Percentiles rank a stretch among this genome's conserved stretches.
phyloP scores from a whole-genome alignment of 2,113 vertebrate genomes.

The Capreolus pygargus region DNA sequence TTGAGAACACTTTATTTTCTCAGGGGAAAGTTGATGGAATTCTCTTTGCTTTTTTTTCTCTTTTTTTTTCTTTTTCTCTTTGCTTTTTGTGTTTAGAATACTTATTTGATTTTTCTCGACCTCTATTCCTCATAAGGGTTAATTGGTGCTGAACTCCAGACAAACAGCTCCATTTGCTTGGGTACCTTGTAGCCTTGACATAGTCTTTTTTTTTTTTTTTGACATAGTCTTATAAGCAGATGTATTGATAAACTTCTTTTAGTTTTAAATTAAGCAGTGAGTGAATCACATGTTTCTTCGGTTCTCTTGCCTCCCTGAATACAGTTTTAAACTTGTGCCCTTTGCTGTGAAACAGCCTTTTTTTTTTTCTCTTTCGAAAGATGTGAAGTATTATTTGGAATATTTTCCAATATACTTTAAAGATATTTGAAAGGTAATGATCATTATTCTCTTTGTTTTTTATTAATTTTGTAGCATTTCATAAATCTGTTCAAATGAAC shows the following conservation, averaged over 20 bases:
- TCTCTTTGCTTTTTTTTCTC: neutral
- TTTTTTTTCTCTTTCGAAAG: conserved; percentile 21
- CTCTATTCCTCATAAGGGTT: conserved; percentile 50
- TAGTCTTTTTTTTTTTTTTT: neutral
- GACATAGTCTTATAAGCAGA: neutral
- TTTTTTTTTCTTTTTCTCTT: neutral
- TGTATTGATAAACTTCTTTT: neutral
- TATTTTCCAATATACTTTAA: conserved; percentile 23
- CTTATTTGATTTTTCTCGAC: conserved; percentile 21
- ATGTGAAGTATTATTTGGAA: conserved; percentile 34
- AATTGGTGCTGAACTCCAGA: conserved; percentile 22
- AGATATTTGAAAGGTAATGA: conserved; percentile 42
- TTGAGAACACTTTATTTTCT: conserved; percentile 39
- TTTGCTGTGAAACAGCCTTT: conserved; percentile 28
- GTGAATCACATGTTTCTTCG: neutral
- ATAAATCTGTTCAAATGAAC: conserved; percentile 34
- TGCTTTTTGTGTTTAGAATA: conserved; percentile 32
- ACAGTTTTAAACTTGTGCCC: neutral
- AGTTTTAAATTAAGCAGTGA: conserved; percentile 41
- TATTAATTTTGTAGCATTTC: conserved; percentile 21
- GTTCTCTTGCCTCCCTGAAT: conserved; percentile 29
- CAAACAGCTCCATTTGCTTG: conserved; percentile 20
- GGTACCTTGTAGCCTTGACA: neutral
- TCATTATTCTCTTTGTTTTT: neutral
- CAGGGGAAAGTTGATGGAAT: neutral